Conservation (phyloP, 2,113 vertebrate species). For the Vimba vimba region DNA sequence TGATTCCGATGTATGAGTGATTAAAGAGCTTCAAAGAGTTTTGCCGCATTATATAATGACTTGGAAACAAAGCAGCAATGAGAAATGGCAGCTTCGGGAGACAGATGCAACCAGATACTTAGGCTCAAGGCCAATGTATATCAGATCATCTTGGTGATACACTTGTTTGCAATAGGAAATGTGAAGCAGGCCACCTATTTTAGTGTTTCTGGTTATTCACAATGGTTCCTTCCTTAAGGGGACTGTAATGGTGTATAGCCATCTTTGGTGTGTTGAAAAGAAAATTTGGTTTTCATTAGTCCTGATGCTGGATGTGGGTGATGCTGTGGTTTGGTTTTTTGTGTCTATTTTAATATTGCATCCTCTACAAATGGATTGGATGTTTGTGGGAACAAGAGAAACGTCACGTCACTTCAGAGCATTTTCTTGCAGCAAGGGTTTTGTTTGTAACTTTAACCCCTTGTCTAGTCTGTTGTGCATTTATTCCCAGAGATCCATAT, state of each 20-base stretch:
- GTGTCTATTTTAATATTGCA: slow-evolving; percentile 26
- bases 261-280: background rate
- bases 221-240: background rate
- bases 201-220: slow-evolving; percentile 10
- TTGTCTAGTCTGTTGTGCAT: background rate
- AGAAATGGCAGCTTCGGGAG: slow-evolving; percentile 16
- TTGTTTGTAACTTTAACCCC: background rate
- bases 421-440: background rate
- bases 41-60: background rate
- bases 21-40: background rate
- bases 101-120: slow-evolving; percentile 28
- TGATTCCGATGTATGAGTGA: background rate
- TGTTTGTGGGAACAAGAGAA: slow-evolving; percentile 23
- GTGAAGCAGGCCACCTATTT: slow-evolving; percentile 14
- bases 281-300: slow-evolving; percentile 43
- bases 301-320: background rate
- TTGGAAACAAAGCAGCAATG: slow-evolving; percentile 8
- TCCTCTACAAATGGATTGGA: slow-evolving; percentile 10
- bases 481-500: background rate
- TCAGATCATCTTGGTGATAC: slow-evolving; percentile 5
- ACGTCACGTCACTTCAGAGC: slow-evolving; percentile 14
- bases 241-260: background rate
- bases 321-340: slow-evolving; percentile 31
- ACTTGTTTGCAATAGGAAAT: slow-evolving; percentile 17
- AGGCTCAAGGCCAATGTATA: background rate